Evolutionary conservation across 2,113 vertebrate genomes (phyloP).

Genomic region (Pyxicephalus adspersus): DNA sequence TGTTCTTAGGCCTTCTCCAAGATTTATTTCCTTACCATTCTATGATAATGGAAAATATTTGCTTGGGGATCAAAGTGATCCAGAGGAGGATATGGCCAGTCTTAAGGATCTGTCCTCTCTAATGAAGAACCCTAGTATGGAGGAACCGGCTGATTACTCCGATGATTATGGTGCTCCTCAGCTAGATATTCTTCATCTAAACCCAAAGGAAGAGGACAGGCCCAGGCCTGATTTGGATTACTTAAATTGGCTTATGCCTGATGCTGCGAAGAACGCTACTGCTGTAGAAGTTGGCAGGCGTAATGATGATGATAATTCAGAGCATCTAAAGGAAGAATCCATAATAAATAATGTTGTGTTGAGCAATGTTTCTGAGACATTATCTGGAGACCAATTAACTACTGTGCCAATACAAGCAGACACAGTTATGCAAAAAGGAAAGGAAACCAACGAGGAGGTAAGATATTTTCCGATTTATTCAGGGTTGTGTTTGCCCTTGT

Average conservation of each 20-base stretch:
- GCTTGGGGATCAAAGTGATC: constrained; percentile 61
- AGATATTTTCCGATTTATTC: neutral
- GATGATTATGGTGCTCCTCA: constrained; percentile 73
- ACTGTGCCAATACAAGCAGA: constrained; percentile 26
- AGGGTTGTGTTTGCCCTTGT: neutral
- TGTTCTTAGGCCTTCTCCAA: constrained; percentile 72
- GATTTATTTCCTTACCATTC: constrained; percentile 70
- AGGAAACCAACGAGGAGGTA: constrained; percentile 62
- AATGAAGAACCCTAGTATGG: constrained; percentile 66
- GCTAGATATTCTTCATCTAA: constrained; percentile 61
- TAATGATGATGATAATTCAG: constrained; percentile 49
- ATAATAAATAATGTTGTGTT: constrained; percentile 21
- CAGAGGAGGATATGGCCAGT: constrained; percentile 65
- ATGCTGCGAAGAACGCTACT: constrained; percentile 71
- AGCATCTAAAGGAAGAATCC: constrained; percentile 32
- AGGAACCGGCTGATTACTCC: constrained; percentile 70
- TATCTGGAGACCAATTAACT: constrained; percentile 1
- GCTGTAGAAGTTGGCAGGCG: constrained; percentile 53
- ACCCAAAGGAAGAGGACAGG: constrained; percentile 60
- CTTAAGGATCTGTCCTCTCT: constrained; percentile 77
- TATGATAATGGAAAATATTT: constrained; percentile 68
- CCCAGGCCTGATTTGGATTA: constrained; percentile 59
- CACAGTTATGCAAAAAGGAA: constrained; percentile 8
- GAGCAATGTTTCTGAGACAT: constrained; percentile 54
- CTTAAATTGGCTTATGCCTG: constrained; percentile 64